Evolutionary conservation across 2,888 invertebrate species (phyloP), one percentile per base, ranked within the genome.

Genomic region (Rhogogaster chlorosoma): DNA sequence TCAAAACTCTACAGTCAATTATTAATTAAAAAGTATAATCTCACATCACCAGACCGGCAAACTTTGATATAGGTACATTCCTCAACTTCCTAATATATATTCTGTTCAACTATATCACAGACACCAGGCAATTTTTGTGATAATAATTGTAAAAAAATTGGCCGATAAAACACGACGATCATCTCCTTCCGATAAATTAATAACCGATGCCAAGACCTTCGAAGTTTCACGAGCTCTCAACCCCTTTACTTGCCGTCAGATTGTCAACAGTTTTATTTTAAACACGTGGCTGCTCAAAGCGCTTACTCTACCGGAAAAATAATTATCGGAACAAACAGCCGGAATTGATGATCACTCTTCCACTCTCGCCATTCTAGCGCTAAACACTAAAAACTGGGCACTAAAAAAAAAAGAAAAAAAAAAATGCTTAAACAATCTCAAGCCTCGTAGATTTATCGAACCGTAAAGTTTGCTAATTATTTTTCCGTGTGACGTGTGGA

Each of bases 201-300:
- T 75, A 77, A 77, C 42, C 45, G 45, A 15, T 75, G 75, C 36
- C 36, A 45, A 75, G 2, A n/a, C 26, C 45, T 49, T 5, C 45
- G 6, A 42, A 71, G n/a, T 38, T 38, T 9, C 71, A 38, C 22
- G 10, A 71, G 18, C 38, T n/a, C n/a, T 32, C 32, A 71, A 71
- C 32, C 38, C n/a, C 38, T 26, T 26, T 32, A 67, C 36, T 53
- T 32, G 53, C 29, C 53, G 53, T 53, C 77, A 53, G 64, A 61
- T 61, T 38, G 80, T 80, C 61, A 80, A 36, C 38, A 64, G 61
- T 80, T 61, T 80, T 61, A 61, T 80, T 75, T 64, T 22, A 22
- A 80, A 64, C 36, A 22, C 36, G 26, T 36, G 42, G 22, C n/a
- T 42, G 38, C 42, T 77, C 77, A 53, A 53, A 49, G 61, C 18